Evolutionary conservation across 2,888 invertebrate genomes (phyloP), one percentile per base, ranked within the genome.

Genomic region (Trichacis sp.): DNA sequence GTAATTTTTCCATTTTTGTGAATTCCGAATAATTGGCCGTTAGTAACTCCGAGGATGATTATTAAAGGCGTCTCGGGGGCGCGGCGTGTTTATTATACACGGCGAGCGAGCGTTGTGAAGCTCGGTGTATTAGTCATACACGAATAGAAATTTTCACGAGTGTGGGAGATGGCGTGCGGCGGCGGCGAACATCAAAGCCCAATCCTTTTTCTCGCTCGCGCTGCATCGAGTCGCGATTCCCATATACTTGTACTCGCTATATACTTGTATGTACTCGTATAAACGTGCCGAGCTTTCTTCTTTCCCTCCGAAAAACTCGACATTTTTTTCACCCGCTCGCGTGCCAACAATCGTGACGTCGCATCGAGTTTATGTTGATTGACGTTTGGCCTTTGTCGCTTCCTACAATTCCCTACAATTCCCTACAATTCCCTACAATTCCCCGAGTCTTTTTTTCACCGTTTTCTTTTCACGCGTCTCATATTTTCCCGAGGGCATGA

Each of bases 91-190:
- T 78, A 78, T 78, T 79, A 76, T 73, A 77, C 75, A 64, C 59
- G 68, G 63, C 65, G 67, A 68, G 65, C 63, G 68, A 64, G 70
- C 74, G 78, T 80, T 76, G 78, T 78, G 73, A 64, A 70, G 69
- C 66, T 70, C 63, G 67, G 61, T 72, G 75, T 73, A 71, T 76
- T 73, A 64, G 75, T 76, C 72, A 69, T 58, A 68, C n/a, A 65
- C 66, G 64, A 55, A 64, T 64, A 45, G 69, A 67, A 65, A 68
- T 33, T 24, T 68, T 64, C 60, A 70, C 70, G 77, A 74, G 77
- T 77, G 77, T 73, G 40, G 47, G 75, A 73, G 78, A 81, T 81
- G 80, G 82, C 81, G 81, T 81, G 81, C 81, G 80, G 79, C 80
- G 80, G 78, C 42, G 11, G 42, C n/a, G 42, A 14, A 81, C 77